phyloP scores from a whole-genome alignment of 2,888 invertebrate species.

The Cinara cedri region DNA sequence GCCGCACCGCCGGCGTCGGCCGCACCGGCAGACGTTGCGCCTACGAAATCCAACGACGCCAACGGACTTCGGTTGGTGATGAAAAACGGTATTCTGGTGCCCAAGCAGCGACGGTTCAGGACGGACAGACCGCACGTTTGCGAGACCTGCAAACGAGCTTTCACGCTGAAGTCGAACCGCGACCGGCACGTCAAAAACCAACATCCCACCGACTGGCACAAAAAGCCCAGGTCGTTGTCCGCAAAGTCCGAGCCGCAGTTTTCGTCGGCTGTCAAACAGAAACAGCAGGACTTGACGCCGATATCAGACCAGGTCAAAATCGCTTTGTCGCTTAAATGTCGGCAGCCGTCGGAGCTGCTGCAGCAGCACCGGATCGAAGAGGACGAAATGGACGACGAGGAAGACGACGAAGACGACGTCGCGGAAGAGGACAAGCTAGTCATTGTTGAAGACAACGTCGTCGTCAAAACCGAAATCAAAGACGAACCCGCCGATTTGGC shows the following conservation, averaged over 20 bases:
- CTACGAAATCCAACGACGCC: conserved; percentile 65
- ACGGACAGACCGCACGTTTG: conserved; percentile 91
- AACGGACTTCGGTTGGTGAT: conserved; percentile 78
- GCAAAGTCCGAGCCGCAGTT: conserved; percentile 33
- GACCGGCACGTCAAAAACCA: conserved; percentile 93
- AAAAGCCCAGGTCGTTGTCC: conserved; percentile 62
- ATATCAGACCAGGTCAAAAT: conserved; percentile 40
- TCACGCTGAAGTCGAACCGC: conserved; percentile 92
- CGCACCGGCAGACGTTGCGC: conserved; percentile 61
- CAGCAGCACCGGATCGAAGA: conserved; percentile 59
- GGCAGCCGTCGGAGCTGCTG: conserved; percentile 32
- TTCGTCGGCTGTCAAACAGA: neutral
- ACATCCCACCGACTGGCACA: conserved; percentile 88
- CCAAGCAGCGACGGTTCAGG: conserved; percentile 85
- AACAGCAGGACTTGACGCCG: conserved; percentile 33
- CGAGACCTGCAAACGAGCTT: conserved; percentile 87
- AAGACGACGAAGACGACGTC: conserved; percentile 72
- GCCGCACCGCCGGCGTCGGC: neutral
- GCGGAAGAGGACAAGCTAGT: conserved; percentile 60
- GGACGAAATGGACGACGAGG: conserved; percentile 72
- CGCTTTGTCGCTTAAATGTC: conserved; percentile 43
- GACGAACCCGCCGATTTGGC: conserved; percentile 72
- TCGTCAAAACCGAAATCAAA: conserved; percentile 61
- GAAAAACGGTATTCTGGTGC: conserved; percentile 87
- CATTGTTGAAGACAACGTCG: conserved; percentile 60